Base-by-base conservation (phyloP, 2,113 vertebrate genomes). In the Tychaedon coryphoeus region DNA sequence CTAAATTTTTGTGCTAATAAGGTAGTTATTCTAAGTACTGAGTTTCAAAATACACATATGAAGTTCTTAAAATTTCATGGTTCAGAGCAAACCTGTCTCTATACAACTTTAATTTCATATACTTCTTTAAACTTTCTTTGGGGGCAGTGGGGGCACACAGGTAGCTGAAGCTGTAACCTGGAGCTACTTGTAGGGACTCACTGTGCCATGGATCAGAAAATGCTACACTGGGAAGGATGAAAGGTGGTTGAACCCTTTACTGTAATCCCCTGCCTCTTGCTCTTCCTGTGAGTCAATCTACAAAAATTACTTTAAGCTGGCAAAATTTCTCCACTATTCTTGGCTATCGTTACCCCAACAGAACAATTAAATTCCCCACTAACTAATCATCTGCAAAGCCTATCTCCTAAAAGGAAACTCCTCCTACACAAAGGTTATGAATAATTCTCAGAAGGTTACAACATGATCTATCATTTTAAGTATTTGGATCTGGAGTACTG, bases 391-490 rank as follows among this genome's bases (percentile, higher is more conserved):
- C 78, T 86, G 77, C 60, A 86, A 90, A 94, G n/a, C 29, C 42
- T 31, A 2, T 83, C 88, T 92, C 89, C 72, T 57, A 88, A 80
- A 90, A 90, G 56, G 73, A 86, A 94, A 78, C 72, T 94, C 84
- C 91, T 95, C 43, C 95, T 93, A 86, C 45, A 67, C 45, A 83
- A 73, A 88, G 77, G 69, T 82, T 92, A 90, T 91, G 86, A 92
- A 88, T 96, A 90, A 95, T 94, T 95, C 86, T 95, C 76, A 57
- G 86, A 90, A 94, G 79, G 82, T 92, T 96, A 93, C 83, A 86
- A 80, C 66, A 72, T 71, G 86, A 96, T 96, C 93, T 96, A 92
- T 95, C 90, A 96, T 96, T 86, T 92, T 95, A 93, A 92, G 73
- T 81, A 90, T 96, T 96, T 95, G 93, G 92, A 93, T 88, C 86